Evolutionary conservation across 1,140 invertebrate species (phyloP).

Genomic region (Nephila pilipes): DNA sequence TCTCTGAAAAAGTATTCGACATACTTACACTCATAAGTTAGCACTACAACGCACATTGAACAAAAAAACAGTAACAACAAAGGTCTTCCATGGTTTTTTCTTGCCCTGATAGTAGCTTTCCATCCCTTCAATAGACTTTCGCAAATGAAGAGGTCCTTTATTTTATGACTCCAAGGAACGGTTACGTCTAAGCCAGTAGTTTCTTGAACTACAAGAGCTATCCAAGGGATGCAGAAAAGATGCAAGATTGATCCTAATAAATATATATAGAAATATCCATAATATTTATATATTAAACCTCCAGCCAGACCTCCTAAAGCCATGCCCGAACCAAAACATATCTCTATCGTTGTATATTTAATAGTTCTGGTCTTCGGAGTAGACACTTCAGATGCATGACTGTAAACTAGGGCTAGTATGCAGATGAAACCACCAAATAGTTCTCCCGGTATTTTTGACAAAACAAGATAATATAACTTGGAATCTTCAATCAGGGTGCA

Average conservation of each 20-base stretch:
- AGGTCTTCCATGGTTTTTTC: conserved; percentile 79
- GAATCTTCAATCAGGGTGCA: conserved; percentile 32
- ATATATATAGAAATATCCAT: conserved; percentile 61
- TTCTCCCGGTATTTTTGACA: conserved; percentile 51
- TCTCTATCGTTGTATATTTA: conserved; percentile 84
- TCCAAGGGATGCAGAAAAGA: neutral
- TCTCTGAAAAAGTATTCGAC: neutral
- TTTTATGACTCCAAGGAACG: neutral
- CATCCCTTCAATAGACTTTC: conserved; percentile 79
- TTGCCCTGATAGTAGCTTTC: conserved; percentile 79
- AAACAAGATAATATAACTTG: conserved; percentile 1
- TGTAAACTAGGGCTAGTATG: conserved; percentile 51
- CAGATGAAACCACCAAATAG: conserved; percentile 68
- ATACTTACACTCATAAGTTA: conserved; percentile 67
- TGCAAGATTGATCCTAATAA: neutral
- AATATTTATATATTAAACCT: conserved; percentile 45
- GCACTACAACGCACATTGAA: conserved; percentile 77
- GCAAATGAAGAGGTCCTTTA: conserved; percentile 76
- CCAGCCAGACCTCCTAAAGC: conserved; percentile 77
- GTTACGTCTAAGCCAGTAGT: neutral
- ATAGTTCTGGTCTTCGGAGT: neutral
- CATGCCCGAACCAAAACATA: conserved; percentile 81
- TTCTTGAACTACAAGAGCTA: conserved; percentile 31
- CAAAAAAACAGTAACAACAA: conserved; percentile 80
- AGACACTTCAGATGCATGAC: conserved; percentile 54